A percentile compares a stretch with the other conserved stretches of the same genome.
phyloP scores from a whole-genome alignment of 2,797 vertebrate species.

The Rhynchotus rufescens region DNA sequence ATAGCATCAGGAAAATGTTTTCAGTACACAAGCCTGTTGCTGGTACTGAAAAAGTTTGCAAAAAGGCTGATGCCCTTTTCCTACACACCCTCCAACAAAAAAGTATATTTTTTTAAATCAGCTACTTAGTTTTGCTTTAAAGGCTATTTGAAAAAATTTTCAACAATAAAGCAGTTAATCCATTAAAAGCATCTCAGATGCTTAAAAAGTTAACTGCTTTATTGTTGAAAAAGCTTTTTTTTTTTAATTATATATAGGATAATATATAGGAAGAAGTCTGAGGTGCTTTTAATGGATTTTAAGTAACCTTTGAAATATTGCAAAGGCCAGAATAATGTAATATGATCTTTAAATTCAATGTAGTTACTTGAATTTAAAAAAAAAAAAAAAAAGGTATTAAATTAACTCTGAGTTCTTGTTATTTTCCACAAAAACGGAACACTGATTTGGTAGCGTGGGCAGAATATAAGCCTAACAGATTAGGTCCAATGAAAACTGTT shows the following conservation, averaged over 20 bases:
- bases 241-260: no score
- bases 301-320: background rate
- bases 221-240: no score
- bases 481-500: background rate
- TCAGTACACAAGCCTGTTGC: background rate
- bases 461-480: background rate
- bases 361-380: background rate
- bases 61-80: background rate
- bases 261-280: background rate
- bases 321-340: background rate
- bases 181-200: no score
- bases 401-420: background rate
- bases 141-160: background rate
- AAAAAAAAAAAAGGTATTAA: background rate
- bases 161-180: no score
- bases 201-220: no score
- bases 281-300: background rate
- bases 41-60: background rate
- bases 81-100: background rate
- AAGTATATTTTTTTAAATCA: rapidly evolving
- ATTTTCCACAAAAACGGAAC: background rate
- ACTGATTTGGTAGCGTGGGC: background rate
- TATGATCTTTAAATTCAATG: background rate
- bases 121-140: background rate
- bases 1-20: background rate